Percentiles rank a stretch among this genome's conserved stretches.
These are phyloP conservation scores for Potorous gilbertii DNA, from an alignment of 2,797 vertebrate genomes.

Conservation along the genomic window DNA sequence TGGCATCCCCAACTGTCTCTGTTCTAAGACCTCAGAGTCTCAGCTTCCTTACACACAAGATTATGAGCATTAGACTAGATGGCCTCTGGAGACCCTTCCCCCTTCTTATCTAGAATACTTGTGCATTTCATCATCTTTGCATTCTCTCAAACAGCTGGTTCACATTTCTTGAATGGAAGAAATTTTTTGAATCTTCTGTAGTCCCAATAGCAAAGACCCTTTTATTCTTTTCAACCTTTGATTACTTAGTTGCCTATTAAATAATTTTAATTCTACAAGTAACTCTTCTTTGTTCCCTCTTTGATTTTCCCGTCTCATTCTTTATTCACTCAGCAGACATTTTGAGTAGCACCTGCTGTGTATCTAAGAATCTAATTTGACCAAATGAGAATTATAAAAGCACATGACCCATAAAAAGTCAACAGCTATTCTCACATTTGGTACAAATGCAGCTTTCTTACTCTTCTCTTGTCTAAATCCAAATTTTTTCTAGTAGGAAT, in stretches of 20 bases:
- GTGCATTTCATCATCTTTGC: not conserved
- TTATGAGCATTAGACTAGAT: not conserved
- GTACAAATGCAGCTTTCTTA: not conserved
- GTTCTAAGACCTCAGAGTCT: not conserved
- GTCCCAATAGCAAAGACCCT: not conserved
- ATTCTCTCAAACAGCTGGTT: not conserved
- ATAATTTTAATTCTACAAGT: not conserved
- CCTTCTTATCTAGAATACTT: not conserved
- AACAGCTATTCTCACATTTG: not conserved
- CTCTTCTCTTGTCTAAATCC: not conserved
- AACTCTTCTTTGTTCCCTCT: not conserved
- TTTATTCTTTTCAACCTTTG: not conserved
- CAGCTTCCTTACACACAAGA: no score
- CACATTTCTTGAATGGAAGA: not conserved
- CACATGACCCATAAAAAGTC: not conserved
- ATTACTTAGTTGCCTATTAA: not conserved
- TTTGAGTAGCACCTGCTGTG: no score
- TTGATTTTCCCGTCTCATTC: no score
- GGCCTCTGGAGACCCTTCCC: not conserved
- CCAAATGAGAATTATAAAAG: not conserved
- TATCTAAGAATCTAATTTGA: not conserved
- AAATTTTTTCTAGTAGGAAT: not conserved
- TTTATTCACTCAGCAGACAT: no score
- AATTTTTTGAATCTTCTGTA: not conserved
- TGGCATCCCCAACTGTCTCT: not conserved